Conservation (phyloP, 2,797 vertebrate species). For the Setipinna tenuifilis region DNA sequence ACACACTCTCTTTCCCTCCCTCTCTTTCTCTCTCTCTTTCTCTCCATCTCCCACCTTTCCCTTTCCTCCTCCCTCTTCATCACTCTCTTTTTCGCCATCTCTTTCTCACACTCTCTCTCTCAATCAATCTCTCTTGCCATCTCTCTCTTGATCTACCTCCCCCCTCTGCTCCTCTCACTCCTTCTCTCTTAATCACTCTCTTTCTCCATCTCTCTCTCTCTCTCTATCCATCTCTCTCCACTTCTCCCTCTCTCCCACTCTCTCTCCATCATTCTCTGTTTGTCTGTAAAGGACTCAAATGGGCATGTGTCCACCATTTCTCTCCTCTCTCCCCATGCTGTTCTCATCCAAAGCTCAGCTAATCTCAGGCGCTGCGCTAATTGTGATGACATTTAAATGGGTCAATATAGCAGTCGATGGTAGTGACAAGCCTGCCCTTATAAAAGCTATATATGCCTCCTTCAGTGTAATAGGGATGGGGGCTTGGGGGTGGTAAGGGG, state of each 20-base stretch:
- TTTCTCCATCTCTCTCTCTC: background rate
- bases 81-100: too few relatives aligned
- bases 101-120: too few relatives aligned
- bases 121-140: too few relatives aligned
- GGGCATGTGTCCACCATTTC: background rate
- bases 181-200: background rate
- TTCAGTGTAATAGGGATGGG: background rate
- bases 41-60: background rate
- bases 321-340: background rate
- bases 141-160: too few relatives aligned
- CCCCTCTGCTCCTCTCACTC: too few relatives aligned
- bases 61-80: too few relatives aligned
- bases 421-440: background rate
- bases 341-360: background rate
- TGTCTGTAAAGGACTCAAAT: background rate
- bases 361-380: background rate
- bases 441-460: background rate
- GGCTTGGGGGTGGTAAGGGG: background rate
- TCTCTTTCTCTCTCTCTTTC: background rate
- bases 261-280: background rate
- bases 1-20: background rate
- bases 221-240: background rate
- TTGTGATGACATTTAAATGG: constrained; percentile 13
- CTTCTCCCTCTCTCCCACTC: background rate
- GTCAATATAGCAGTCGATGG: background rate